phyloP scores from a whole-genome alignment of 1,140 invertebrate species.

The Aphaenogaster floridana region DNA sequence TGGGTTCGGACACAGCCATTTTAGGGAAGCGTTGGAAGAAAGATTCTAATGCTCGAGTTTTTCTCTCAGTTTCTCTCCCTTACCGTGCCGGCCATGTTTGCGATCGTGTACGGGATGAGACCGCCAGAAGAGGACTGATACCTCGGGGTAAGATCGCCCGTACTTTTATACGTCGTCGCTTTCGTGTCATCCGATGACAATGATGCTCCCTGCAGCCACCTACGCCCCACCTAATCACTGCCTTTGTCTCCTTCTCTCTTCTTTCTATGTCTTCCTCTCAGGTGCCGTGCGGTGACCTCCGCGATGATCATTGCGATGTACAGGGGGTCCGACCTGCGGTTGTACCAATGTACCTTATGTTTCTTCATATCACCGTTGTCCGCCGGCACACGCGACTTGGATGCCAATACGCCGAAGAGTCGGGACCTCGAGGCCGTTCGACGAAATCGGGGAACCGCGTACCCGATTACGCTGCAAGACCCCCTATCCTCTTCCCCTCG shows the following conservation, averaged over 20 bases:
- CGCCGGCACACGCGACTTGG: slow-evolving; percentile 83
- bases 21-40: not conserved
- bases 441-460: slow-evolving; percentile 59
- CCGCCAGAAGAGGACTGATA: slow-evolving; percentile 84
- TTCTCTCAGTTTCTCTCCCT: slow-evolving; percentile 32
- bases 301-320: slow-evolving; percentile 79
- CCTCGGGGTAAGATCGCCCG: slow-evolving; percentile 80
- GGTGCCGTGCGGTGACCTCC: slow-evolving; percentile 78
- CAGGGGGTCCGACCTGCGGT: slow-evolving; percentile 69
- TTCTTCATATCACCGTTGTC: slow-evolving; percentile 81
- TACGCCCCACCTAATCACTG: slow-evolving; percentile 56
- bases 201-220: slow-evolving; percentile 77
- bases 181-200: slow-evolving; percentile 72
- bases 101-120: slow-evolving; percentile 70
- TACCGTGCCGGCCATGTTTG: slow-evolving; percentile 85
- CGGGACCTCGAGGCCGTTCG: slow-evolving; percentile 61
- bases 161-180: slow-evolving; percentile 83
- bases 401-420: slow-evolving; percentile 80
- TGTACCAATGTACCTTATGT: slow-evolving; percentile 75
- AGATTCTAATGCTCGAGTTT: not conserved
- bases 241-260: slow-evolving; percentile 30
- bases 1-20: not conserved
- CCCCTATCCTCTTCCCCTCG: not conserved
- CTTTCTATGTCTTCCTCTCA: slow-evolving; percentile 23
- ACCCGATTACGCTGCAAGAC: not conserved